These are phyloP conservation scores for Heterocephalus glaber DNA, from an alignment of 2,113 vertebrate species.

Conservation along the genomic window DNA sequence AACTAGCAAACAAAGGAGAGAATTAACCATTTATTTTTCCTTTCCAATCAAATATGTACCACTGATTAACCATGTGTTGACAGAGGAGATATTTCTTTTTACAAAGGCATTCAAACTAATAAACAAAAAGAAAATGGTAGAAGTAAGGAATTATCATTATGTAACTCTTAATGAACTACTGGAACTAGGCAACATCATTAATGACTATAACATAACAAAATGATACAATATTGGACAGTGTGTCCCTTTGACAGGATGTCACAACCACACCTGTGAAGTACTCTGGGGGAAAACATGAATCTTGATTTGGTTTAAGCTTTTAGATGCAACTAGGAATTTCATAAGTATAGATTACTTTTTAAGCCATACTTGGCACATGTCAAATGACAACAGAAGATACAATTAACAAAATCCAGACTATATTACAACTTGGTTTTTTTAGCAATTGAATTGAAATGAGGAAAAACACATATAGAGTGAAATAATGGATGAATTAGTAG, in stretches of 20 bases:
- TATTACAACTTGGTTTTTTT: not conserved
- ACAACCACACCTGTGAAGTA: not conserved
- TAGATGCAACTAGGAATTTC: not conserved
- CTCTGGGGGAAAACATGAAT: not conserved
- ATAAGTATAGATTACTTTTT: not conserved
- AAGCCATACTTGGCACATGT: not conserved
- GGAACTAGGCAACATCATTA: not conserved
- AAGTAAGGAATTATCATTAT: not conserved
- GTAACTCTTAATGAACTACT: not conserved
- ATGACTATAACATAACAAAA: not conserved
- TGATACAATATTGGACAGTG: not conserved
- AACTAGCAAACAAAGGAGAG: not conserved
- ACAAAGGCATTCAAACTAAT: not conserved
- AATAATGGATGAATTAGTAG: not conserved
- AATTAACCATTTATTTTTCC: not conserved
- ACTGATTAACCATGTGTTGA: not conserved
- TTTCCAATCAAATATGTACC: not conserved
- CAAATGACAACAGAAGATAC: not conserved
- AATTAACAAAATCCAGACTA: conserved; percentile 14
- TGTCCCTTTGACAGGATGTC: not conserved
- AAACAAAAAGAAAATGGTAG: not conserved
- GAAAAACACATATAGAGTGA: not conserved
- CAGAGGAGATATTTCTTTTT: not conserved
- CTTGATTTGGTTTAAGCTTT: not conserved
- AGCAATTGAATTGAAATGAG: not conserved